Evolutionary conservation across 2,113 vertebrate species (phyloP).

Genomic region (Drymodes brunneopygia): DNA sequence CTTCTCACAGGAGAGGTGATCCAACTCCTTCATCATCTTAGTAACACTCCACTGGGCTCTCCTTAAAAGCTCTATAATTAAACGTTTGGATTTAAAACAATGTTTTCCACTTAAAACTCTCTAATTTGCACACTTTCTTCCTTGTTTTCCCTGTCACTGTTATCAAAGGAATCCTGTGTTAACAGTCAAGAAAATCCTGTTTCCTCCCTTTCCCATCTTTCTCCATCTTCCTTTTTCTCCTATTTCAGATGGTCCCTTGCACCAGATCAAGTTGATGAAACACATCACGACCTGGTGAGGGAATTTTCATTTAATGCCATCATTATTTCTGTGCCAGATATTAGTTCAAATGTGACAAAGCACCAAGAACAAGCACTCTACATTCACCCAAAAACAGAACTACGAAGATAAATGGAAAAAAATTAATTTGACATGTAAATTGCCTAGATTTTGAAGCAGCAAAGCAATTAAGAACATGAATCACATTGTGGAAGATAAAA

Average conservation of each 20-base stretch:
- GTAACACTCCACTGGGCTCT: not conserved
- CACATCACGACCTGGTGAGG: not conserved
- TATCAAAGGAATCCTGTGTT: not conserved
- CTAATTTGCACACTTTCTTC: not conserved
- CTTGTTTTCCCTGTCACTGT: not conserved
- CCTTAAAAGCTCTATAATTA: not conserved
- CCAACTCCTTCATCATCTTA: not conserved
- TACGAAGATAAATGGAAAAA: not conserved
- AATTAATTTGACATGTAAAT: not conserved
- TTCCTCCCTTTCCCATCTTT: not conserved
- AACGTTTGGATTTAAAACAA: not conserved
- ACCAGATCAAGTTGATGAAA: not conserved
- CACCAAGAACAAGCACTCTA: not conserved
- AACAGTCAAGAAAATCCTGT: not conserved
- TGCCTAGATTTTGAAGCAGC: not conserved
- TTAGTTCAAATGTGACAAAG: not conserved
- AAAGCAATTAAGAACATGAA: not conserved
- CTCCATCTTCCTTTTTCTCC: not conserved
- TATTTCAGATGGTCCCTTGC: not conserved
- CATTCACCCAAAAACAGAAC: not conserved
- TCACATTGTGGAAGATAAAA: not conserved
- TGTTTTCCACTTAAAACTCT: not conserved
- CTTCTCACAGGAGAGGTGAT: not conserved
- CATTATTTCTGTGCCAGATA: not conserved
- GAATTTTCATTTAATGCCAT: not conserved